Evolutionary conservation across 2,113 vertebrate genomes (phyloP).

Genomic region (Scatophagus argus): DNA sequence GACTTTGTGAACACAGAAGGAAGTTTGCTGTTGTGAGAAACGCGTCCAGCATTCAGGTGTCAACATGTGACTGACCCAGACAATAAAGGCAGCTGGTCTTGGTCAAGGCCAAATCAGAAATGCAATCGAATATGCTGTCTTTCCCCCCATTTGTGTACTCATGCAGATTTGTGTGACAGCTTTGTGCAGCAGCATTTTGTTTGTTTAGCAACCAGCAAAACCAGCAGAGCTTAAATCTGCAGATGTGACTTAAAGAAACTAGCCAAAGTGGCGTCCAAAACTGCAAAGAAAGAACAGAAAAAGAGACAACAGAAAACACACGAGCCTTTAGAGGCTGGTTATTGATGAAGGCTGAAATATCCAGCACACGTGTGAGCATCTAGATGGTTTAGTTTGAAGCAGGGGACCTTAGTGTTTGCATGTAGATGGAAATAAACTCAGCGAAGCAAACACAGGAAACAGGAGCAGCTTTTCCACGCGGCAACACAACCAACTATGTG

Average conservation of each 20-base stretch:
- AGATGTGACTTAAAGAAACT: background rate
- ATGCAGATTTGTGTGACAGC: background rate
- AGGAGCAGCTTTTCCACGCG: conserved; percentile 23
- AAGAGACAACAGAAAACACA: background rate
- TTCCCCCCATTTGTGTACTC: background rate
- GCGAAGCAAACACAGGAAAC: conserved; percentile 5
- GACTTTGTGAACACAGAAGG: background rate
- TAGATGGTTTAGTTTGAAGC: conserved; percentile 10
- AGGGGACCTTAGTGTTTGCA: background rate
- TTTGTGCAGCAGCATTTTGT: conserved; percentile 11
- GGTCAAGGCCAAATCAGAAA: background rate
- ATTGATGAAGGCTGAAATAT: background rate
- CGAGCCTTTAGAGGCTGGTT: background rate
- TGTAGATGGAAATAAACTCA: conserved; percentile 11
- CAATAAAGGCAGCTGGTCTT: background rate
- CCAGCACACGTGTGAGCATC: background rate
- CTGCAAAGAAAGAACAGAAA: background rate
- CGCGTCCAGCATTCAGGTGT: background rate
- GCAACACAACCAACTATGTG: conserved; percentile 1
- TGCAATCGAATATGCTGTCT: background rate
- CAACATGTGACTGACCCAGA: background rate
- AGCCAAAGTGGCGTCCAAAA: background rate
- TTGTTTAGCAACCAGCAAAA: conserved; percentile 21
- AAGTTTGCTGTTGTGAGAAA: background rate
- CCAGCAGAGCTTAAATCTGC: background rate